Percentiles rank a stretch among this genome's conserved stretches.
Conservation (phyloP, 2,797 vertebrate genomes). For the Intellagama lesueurii region DNA sequence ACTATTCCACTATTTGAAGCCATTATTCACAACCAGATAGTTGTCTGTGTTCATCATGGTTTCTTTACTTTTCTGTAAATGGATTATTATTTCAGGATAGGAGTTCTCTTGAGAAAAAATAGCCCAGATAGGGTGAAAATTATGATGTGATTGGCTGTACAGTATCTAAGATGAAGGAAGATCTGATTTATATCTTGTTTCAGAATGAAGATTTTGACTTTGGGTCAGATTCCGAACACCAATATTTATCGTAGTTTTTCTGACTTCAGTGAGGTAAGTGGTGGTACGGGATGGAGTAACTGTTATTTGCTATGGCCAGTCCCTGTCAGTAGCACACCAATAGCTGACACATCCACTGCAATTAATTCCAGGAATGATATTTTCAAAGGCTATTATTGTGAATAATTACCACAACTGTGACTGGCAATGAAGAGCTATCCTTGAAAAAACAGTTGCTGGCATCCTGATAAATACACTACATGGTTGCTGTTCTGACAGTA, state of each 20-base stretch:
- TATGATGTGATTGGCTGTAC: constrained; percentile 20
- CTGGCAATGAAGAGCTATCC: background rate
- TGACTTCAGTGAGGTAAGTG: constrained; percentile 69
- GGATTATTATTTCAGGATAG: background rate
- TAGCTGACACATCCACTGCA: background rate
- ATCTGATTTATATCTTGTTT: constrained; percentile 58
- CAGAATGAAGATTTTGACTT: constrained; percentile 70
- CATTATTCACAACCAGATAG: background rate
- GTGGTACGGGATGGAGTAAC: background rate
- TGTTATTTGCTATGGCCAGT: constrained; percentile 19
- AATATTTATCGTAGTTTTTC: constrained; percentile 75
- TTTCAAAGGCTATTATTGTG: background rate
- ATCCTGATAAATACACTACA: background rate
- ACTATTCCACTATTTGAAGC: background rate
- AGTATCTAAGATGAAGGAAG: constrained; percentile 36
- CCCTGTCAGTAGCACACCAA: background rate
- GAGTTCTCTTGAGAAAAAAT: background rate
- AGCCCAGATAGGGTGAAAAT: background rate
- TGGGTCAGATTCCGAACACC: constrained; percentile 77
- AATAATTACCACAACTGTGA: constrained; percentile 16
- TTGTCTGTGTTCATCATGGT: background rate
- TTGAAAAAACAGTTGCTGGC: constrained; percentile 9
- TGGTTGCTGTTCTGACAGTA: background rate
- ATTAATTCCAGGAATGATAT: constrained; percentile 16
- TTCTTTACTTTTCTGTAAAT: constrained; percentile 10